phyloP scores from a whole-genome alignment of 2,797 vertebrate genomes.

The Anisognathus igniventris region DNA sequence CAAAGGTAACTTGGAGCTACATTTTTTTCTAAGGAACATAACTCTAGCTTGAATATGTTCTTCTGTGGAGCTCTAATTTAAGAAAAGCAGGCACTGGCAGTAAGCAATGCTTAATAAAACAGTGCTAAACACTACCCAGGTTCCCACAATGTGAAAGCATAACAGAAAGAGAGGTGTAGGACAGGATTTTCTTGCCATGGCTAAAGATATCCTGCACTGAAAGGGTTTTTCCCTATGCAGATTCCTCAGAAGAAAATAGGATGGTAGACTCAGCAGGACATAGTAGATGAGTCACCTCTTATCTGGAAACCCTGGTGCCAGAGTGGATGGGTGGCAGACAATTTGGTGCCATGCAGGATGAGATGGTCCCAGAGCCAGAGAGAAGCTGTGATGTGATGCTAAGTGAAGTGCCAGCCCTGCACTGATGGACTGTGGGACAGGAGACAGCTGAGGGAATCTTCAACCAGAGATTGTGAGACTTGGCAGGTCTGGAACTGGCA shows the following conservation, averaged over 20 bases:
- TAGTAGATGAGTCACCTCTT: background rate
- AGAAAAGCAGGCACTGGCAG: background rate
- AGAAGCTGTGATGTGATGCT: background rate
- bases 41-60: background rate
- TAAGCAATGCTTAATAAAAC: background rate
- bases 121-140: background rate
- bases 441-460: background rate
- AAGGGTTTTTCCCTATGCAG: background rate
- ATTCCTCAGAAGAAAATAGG: background rate
- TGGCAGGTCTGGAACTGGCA: background rate
- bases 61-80: background rate
- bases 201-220: background rate
- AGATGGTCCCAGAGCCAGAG: background rate
- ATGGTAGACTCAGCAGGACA: background rate
- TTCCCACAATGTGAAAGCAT: background rate
- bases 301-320: background rate
- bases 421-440: background rate
- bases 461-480: background rate
- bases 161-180: background rate
- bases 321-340: background rate
- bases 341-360: background rate
- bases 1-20: background rate
- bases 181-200: background rate
- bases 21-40: background rate
- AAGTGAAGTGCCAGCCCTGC: background rate